Base-by-base conservation (phyloP, 2,797 vertebrate species). In the Malurus leucopterus region DNA sequence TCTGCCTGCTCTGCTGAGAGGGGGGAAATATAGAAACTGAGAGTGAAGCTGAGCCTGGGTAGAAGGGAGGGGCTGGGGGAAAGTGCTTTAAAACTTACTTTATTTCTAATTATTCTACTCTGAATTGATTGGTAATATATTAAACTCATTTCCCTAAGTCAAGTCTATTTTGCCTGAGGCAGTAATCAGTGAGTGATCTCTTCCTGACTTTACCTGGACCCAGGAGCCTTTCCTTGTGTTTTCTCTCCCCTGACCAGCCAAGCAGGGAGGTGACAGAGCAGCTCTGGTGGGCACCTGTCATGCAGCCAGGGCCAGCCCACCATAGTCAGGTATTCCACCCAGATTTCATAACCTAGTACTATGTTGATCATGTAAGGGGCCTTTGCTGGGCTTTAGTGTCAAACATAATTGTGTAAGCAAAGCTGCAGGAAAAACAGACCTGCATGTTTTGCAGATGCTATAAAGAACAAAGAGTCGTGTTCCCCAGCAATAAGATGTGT, bases 1-100 rank as follows among this genome's bases (percentile, higher is more conserved):
- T 36, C 26, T 0, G 0, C 2, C 16, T 58, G 11, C 8, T 13
- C 29, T 23, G 7, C 26, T 16, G 1, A 4, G 1, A 4, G 0
- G 4, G 13, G 8, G 3, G 11, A 26, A 13, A 21, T 8, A 47
- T 34, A 62, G 43, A 65, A 70, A n/a, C 29, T 4, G 8, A 16
- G 30, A 70, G 32, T 79, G 18, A 70, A 86, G 34, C 20, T 70
- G n/a, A 77, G 30, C 11, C 13, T 43, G 10, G 7, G 11, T 63
- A 54, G 36, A 77, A n/a, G 20, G 61, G 30, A 64, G 16, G 7
- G 19, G 4, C 40, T 26, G 5, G 3, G 4, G 2, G 4, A 36
- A 58, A 15, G 7, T 26, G 8, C 36, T 68, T 72, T 53, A 32
- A 68, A 17, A 26, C 58, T 58, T 72, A 14, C 13, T 44, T 63